Percentiles rank a stretch among this genome's conserved stretches.
Evolutionary conservation across 2,797 vertebrate species (phyloP).

Genomic region (Heteromormyrus szaboi): DNA sequence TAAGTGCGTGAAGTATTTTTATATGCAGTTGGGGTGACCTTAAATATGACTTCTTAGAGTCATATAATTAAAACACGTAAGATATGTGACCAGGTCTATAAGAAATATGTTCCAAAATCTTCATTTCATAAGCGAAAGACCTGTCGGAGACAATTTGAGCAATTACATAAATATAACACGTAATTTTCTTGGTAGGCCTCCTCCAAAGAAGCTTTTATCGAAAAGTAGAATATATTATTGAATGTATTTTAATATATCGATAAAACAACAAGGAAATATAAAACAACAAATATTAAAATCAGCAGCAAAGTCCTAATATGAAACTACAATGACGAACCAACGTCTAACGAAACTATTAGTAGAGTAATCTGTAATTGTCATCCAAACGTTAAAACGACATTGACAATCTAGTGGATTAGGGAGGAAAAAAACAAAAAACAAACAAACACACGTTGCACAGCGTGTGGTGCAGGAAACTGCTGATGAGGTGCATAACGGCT

Average conservation of each 20-base stretch:
- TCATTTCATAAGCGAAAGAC: neutral
- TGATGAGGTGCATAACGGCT: constrained; percentile 23
- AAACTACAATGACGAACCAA: neutral
- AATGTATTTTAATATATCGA: neutral
- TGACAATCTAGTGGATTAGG: neutral
- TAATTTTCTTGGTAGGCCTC: neutral
- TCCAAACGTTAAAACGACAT: neutral
- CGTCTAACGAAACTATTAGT: neutral
- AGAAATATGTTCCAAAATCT: neutral
- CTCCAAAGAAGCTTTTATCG: neutral
- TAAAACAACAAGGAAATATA: neutral
- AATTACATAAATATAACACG: neutral
- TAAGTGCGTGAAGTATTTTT: neutral
- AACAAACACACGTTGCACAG: neutral
- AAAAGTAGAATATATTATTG: neutral
- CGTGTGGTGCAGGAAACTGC: constrained; percentile 21
- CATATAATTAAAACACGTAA: neutral
- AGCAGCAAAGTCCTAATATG: neutral
- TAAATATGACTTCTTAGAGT: neutral
- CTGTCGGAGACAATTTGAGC: neutral
- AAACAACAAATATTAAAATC: neutral
- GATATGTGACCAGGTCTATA: neutral
- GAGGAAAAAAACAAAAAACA: neutral
- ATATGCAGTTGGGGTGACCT: neutral
- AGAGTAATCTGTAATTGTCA: neutral